Evolutionary conservation across 2,797 vertebrate species (phyloP).

Genomic region (Sebastolobus altivelis): DNA sequence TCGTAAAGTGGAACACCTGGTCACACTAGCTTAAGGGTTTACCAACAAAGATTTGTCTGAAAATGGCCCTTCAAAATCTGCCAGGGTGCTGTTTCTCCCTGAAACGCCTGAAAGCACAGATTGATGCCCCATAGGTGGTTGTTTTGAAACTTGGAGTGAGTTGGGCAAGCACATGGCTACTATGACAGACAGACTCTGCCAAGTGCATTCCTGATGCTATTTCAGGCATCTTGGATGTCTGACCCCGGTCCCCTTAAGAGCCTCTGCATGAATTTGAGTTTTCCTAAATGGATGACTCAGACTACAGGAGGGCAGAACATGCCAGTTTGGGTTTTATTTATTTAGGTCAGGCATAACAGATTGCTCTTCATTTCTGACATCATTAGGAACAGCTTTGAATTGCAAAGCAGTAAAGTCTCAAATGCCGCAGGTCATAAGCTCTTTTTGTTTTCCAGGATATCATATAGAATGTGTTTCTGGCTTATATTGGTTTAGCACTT

Average conservation of each 20-base stretch:
- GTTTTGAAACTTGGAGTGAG: constrained; percentile 74
- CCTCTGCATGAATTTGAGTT: constrained; percentile 54
- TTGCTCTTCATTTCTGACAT: constrained; percentile 46
- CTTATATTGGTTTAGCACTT: neutral
- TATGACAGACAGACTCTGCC: constrained; percentile 64
- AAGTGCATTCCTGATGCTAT: constrained; percentile 79
- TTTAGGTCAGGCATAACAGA: constrained; percentile 61
- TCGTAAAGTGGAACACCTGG: too few species aligned
- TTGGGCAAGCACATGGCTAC: constrained; percentile 81
- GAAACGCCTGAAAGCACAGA: neutral
- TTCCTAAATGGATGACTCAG: constrained; percentile 65
- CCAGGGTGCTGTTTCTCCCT: constrained; percentile 10
- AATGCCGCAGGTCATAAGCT: constrained; percentile 11
- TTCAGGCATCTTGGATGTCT: constrained; percentile 74
- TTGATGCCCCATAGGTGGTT: constrained; percentile 48
- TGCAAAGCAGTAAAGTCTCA: constrained; percentile 26
- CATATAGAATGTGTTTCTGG: neutral
- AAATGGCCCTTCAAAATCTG: constrained; percentile 27
- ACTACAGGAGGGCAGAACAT: constrained; percentile 23
- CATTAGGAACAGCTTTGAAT: constrained; percentile 40
- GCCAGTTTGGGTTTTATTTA: constrained; percentile 54
- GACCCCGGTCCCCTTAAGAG: constrained; percentile 50
- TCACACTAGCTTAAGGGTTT: neutral
- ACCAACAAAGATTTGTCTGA: constrained; percentile 23
- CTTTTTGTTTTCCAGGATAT: constrained; percentile 29